Evolutionary conservation across 1,140 invertebrate species (phyloP), one percentile per base, ranked within the genome.

Genomic region (Orchesella cincta): DNA sequence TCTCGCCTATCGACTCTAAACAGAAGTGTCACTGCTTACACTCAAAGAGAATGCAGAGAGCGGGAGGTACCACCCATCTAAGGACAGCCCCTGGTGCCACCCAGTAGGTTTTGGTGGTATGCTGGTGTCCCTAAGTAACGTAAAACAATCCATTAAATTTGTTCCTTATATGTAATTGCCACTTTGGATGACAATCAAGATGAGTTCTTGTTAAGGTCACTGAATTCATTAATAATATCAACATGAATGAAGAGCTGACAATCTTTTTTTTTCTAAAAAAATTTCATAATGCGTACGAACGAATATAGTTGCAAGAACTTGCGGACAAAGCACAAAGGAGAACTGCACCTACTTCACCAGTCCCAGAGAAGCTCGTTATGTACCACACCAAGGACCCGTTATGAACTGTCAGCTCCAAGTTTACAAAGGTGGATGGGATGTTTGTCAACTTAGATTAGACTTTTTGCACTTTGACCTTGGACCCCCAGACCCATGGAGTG

Each of bases 341-440:
- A 87, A 87, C 79, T 83, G 82, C 52, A 86, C 86, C 0, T 85
- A 86, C 75, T 87, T 87, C 76, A 84, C 85, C 18, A 86, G 85
- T 80, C 79, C 81, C 14, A 80, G 80, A 57, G 82, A 83, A 46
- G 76, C 80, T 1, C 70, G 82, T 23, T 83, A 82, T 51, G 79
- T 80, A 16, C 76, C 78, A 29, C 75, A 82, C 72, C 64, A 67
- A 36, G 81, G 80, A 0, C 82, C 82, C 0, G 82, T 83, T 12
- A 81, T 83, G 80, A 83, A 83, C 39, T 87, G 86, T 79, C 86
- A 87, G 73, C 83, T 87, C 1, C 84, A 85, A 57, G 84, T 87
- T 18, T 83, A 85, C 76, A 86, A 86, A 64, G 81, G 82, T 28
- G 82, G 82, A 67, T 51, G 73, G 23, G 84, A 86, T 54, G 83